Evolutionary conservation across 2,113 vertebrate genomes (phyloP).

Genomic region (Scopus umbretta): DNA sequence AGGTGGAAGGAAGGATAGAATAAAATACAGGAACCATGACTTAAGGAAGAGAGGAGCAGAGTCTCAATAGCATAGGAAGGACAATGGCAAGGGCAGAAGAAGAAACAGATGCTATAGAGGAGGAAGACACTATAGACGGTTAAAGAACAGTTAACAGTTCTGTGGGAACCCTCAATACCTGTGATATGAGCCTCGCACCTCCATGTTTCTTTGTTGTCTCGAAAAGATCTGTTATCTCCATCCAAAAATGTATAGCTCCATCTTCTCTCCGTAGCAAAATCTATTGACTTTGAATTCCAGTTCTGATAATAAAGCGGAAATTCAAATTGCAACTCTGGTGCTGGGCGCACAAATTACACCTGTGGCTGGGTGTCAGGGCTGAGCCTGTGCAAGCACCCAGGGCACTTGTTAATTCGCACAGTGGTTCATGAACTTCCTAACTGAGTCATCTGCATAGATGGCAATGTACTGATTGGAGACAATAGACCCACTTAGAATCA

Average conservation of each 20-base stretch:
- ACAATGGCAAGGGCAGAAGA: not conserved
- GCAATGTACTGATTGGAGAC: not conserved
- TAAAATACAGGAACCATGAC: not conserved
- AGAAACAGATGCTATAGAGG: not conserved
- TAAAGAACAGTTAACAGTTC: not conserved
- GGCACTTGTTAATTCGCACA: not conserved
- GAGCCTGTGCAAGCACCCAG: not conserved
- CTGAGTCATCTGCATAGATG: not conserved
- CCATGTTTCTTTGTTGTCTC: not conserved
- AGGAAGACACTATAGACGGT: not conserved
- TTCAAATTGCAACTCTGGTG: not conserved
- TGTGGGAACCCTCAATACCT: not conserved
- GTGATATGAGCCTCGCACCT: not conserved
- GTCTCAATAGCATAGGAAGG: not conserved
- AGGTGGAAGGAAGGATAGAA: not conserved
- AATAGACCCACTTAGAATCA: not conserved
- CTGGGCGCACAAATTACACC: not conserved
- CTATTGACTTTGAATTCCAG: not conserved
- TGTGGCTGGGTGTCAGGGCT: not conserved
- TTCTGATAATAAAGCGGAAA: not conserved
- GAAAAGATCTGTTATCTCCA: not conserved
- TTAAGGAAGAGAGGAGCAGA: too few relatives aligned
- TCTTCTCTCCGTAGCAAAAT: not conserved
- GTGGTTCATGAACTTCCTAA: not conserved
- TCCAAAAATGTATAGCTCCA: not conserved